Percentiles rank a stretch among this genome's conserved stretches.
These are phyloP conservation scores for Eucidaris tribuloides DNA, from an alignment of 35 echinoderm and acorn worm species.

Conservation along the genomic window DNA sequence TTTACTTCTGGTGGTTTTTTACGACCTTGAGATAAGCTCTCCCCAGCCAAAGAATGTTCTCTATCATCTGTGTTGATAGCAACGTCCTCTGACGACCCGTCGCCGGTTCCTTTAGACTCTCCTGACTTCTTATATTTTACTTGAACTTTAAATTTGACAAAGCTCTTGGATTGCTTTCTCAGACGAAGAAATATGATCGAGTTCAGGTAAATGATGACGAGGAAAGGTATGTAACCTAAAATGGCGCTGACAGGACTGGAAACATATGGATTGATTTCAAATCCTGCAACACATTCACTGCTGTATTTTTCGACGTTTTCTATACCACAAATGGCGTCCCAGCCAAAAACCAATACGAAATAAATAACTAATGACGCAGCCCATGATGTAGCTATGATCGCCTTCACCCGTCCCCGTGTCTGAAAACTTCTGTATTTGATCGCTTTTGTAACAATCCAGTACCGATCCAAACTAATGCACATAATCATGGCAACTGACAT, in stretches of 20 bases:
- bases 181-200: not conserved
- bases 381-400: not conserved
- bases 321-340: not conserved
- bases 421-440: not conserved
- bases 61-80: not conserved
- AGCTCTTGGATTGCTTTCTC: not conserved
- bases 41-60: not conserved
- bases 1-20: not conserved
- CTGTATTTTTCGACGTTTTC: too few species aligned
- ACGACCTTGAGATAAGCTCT: too few species aligned
- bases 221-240: not conserved
- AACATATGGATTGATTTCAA: not conserved
- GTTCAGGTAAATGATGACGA: not conserved
- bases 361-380: not conserved
- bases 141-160: not conserved
- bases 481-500: not conserved
- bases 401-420: not conserved
- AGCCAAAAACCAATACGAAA: not conserved
- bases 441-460: not conserved
- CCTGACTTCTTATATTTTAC: too few species aligned
- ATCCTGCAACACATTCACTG: not conserved
- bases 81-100: too few species aligned
- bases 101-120: too few species aligned
- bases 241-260: not conserved
- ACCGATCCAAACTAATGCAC: not conserved